phyloP scores from a whole-genome alignment of 1,140 invertebrate species.

The Drosophila orosa region DNA sequence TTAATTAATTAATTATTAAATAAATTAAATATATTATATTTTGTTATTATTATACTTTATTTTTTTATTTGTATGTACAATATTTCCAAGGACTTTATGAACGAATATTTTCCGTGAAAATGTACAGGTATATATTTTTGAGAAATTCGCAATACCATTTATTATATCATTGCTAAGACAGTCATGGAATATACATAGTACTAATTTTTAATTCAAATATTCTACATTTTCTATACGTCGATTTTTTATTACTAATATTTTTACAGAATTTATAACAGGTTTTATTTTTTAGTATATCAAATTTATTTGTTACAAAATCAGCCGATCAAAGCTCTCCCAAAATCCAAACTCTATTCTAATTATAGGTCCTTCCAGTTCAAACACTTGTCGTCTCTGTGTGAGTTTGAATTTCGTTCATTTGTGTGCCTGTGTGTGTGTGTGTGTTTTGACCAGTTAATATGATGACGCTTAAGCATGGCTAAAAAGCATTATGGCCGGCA shows the following conservation, averaged over 20 bases:
- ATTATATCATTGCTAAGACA: too few relatives aligned
- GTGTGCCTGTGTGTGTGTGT: constrained; percentile 14
- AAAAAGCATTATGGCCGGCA: constrained; percentile 69
- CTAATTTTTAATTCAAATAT: too few relatives aligned
- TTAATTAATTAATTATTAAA: neutral
- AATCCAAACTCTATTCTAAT: constrained; percentile 30
- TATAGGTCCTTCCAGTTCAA: constrained; percentile 11
- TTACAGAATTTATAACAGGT: neutral
- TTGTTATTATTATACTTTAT: too few relatives aligned
- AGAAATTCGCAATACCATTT: too few relatives aligned
- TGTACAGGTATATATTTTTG: too few relatives aligned
- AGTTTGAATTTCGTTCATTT: neutral
- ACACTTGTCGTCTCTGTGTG: constrained; percentile 17
- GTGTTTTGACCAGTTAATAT: constrained; percentile 54
- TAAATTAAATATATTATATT: too few relatives aligned
- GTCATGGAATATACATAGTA: too few relatives aligned
- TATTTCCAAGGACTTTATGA: too few relatives aligned
- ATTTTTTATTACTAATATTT: neutral
- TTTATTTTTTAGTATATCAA: neutral
- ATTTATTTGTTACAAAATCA: neutral
- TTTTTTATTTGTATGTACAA: too few relatives aligned
- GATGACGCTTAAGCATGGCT: constrained; percentile 71
- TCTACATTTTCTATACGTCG: too few relatives aligned
- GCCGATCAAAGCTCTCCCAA: neutral
- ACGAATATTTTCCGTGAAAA: too few relatives aligned